Evolutionary conservation across 2,113 vertebrate species (phyloP).

Genomic region (Poeciliopsis retropinna): DNA sequence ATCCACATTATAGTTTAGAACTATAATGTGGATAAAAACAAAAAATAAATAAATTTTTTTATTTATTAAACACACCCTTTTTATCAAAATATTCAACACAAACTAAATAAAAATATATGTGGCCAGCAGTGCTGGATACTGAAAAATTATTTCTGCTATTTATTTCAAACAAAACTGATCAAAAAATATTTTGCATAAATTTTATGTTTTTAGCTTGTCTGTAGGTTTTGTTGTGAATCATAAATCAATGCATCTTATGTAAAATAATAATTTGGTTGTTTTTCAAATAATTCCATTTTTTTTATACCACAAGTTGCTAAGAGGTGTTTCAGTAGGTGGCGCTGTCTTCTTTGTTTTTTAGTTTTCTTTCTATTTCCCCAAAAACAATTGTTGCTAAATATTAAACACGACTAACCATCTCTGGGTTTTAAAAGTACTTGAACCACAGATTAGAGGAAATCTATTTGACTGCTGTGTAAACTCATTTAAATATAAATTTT

Average conservation of each 20-base stretch:
- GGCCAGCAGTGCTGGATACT: not conserved
- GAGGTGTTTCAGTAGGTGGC: constrained; percentile 35
- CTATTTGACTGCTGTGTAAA: not conserved
- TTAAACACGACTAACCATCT: not conserved
- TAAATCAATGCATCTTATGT: not conserved
- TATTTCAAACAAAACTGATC: no score
- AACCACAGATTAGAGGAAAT: not conserved
- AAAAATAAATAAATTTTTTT: no score
- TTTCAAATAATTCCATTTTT: not conserved
- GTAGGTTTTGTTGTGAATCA: no score
- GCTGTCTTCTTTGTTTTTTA: constrained; percentile 10
- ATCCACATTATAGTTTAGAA: not conserved
- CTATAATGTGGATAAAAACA: no score
- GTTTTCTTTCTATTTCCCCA: not conserved
- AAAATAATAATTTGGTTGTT: not conserved
- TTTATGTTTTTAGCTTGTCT: no score
- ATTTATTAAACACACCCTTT: not conserved
- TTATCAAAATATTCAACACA: not conserved
- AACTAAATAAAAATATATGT: not conserved
- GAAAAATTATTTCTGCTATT: no score
- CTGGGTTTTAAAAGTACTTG: not conserved
- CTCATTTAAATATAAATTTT: not conserved
- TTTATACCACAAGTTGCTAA: constrained; percentile 13
- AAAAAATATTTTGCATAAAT: no score
- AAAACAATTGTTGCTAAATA: not conserved